Evolutionary conservation across 2,797 vertebrate genomes (phyloP).

Genomic region (Octomys mimax): DNA sequence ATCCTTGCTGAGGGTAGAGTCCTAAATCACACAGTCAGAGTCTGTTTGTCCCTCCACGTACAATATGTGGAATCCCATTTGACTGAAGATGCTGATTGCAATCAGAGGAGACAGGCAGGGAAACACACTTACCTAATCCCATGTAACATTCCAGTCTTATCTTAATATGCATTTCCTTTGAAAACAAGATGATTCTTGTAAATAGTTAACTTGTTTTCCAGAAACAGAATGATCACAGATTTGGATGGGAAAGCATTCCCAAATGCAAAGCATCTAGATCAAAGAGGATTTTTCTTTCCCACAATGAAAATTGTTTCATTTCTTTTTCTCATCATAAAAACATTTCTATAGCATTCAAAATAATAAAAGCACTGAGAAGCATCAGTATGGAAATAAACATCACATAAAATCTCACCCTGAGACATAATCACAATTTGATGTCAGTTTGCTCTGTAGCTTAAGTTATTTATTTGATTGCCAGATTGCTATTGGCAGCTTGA

Average conservation of each 20-base stretch:
- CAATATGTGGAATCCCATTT: background rate
- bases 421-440: background rate
- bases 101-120: slow-evolving; percentile 44
- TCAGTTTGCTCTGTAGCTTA: slow-evolving; percentile 22
- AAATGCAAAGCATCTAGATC: background rate
- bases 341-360: background rate
- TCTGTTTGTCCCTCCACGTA: background rate
- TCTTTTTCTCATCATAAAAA: slow-evolving; percentile 18
- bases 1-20: background rate
- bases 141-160: slow-evolving; percentile 20
- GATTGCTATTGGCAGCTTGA: background rate
- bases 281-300: background rate
- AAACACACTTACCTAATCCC: slow-evolving; percentile 32
- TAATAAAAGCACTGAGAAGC: slow-evolving; percentile 37
- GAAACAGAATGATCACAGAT: slow-evolving; percentile 11
- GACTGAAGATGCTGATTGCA: background rate
- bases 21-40: background rate
- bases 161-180: slow-evolving; percentile 59
- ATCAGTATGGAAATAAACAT: slow-evolving; percentile 29
- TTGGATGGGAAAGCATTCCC: background rate
- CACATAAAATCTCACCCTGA: background rate
- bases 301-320: slow-evolving; percentile 35
- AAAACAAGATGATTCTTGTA: slow-evolving; percentile 63
- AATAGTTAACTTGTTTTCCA: slow-evolving; percentile 57
- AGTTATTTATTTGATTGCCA: slow-evolving; percentile 11